phyloP scores from a whole-genome alignment of 1,140 invertebrate species.

The Drosophila littoralis region DNA sequence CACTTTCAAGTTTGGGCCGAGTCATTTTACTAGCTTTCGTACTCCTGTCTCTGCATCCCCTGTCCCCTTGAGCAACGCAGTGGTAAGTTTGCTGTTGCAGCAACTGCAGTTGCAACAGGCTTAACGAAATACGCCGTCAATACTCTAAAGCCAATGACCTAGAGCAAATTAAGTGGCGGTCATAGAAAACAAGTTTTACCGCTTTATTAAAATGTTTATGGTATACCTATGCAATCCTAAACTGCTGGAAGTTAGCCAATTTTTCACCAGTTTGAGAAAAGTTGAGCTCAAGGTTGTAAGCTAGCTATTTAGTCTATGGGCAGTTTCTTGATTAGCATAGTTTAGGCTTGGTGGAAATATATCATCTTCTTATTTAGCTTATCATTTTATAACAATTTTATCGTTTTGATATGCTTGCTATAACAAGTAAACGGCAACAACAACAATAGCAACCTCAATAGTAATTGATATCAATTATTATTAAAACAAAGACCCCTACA shows the following conservation, averaged over 20 bases:
- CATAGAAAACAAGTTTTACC: constrained; percentile 71
- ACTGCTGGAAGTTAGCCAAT: neutral
- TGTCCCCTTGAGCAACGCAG: constrained; percentile 1
- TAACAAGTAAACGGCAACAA: no score
- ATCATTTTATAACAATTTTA: no score
- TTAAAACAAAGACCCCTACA: no score
- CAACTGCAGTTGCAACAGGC: constrained; percentile 39
- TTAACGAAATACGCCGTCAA: constrained; percentile 32
- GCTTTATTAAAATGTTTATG: constrained; percentile 33
- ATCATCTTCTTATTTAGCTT: no score
- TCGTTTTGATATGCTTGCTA: no score
- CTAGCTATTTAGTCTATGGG: no score
- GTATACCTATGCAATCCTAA: neutral
- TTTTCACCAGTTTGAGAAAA: neutral
- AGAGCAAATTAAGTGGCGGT: constrained; percentile 69
- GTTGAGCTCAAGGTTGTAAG: no score
- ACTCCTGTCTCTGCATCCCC: neutral
- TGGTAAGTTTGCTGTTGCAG: constrained; percentile 39
- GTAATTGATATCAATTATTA: no score
- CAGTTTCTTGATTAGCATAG: no score
- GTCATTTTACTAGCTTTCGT: constrained; percentile 40
- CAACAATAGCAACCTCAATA: no score
- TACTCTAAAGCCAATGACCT: constrained; percentile 73
- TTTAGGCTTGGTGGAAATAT: no score
- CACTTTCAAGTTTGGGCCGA: constrained; percentile 59